Percentiles rank a stretch among this genome's conserved stretches.
These are phyloP conservation scores for Leptobrachium ailaonicum DNA, from an alignment of 2,113 vertebrate species.

Conservation along the genomic window DNA sequence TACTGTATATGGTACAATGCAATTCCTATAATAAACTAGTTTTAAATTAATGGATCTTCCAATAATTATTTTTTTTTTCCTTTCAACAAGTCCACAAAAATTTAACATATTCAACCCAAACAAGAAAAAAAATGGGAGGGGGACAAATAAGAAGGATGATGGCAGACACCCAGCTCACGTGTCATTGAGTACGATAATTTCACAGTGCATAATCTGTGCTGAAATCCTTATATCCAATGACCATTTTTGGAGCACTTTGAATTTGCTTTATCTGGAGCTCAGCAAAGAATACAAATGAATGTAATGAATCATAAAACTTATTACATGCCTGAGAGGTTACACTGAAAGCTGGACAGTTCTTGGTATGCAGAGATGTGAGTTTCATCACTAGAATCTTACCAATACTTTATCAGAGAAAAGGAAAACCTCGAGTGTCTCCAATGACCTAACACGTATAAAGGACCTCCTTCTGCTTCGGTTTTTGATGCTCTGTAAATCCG, in stretches of 20 bases:
- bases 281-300: conserved; percentile 49
- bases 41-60: too few relatives aligned
- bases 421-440: conserved; percentile 13
- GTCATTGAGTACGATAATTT: conserved; percentile 40
- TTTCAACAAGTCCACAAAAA: not conserved
- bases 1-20: too few relatives aligned
- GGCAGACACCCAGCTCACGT: conserved; percentile 17
- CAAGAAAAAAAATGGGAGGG: not conserved
- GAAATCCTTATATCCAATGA: conserved; percentile 41
- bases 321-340: conserved; percentile 48
- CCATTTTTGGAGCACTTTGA: conserved; percentile 28
- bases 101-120: conserved; percentile 10
- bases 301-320: conserved; percentile 51
- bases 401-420: conserved; percentile 7
- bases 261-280: conserved; percentile 45
- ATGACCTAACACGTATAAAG: not conserved
- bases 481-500: too few relatives aligned
- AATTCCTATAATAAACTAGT: too few relatives aligned
- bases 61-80: too few relatives aligned
- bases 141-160: conserved; percentile 13
- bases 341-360: conserved; percentile 35
- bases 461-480: too few relatives aligned
- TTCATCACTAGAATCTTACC: conserved; percentile 28
- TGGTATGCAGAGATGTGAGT: conserved; percentile 16
- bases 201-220: conserved; percentile 37